Conservation (phyloP, 1,140 invertebrate genomes). For the Pollicipes pollicipes region DNA sequence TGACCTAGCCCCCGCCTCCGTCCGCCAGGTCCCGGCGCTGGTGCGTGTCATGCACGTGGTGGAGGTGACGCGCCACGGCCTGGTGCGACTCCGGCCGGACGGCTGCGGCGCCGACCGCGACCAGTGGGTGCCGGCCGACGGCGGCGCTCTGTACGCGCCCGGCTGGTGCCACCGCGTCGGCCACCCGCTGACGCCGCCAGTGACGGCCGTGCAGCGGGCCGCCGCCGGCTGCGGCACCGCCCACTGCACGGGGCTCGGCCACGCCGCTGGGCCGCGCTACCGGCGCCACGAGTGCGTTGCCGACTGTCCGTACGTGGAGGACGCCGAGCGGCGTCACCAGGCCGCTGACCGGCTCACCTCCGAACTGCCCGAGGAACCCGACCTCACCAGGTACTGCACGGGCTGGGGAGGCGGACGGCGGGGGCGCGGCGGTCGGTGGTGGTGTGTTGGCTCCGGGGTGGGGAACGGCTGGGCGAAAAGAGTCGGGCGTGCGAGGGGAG, state of each 20-base stretch:
- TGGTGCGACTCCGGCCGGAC: conserved; percentile 58
- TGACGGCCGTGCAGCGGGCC: conserved; percentile 24
- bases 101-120: conserved; percentile 72
- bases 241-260: conserved; percentile 61
- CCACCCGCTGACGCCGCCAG: conserved; percentile 63
- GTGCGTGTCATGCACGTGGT: conserved; percentile 70
- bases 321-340: conserved; percentile 43
- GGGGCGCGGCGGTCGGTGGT: too few species aligned
- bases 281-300: conserved; percentile 53
- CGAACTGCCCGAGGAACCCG: conserved; percentile 18
- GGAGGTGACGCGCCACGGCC: conserved; percentile 36
- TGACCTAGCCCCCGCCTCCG: neutral
- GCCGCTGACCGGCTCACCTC: conserved; percentile 28
- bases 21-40: conserved; percentile 39
- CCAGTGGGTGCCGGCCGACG: conserved; percentile 81
- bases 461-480: too few species aligned
- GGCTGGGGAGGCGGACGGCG: too few species aligned
- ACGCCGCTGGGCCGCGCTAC: conserved; percentile 52
- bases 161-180: conserved; percentile 77
- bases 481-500: too few species aligned
- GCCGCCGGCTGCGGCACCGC: conserved; percentile 47
- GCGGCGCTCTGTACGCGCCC: conserved; percentile 70
- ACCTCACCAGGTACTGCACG: conserved; percentile 16
- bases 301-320: conserved; percentile 68
- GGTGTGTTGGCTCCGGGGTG: too few species aligned